Conservation (phyloP, 2,113 vertebrate genomes). For the Cheilinus undulatus region DNA sequence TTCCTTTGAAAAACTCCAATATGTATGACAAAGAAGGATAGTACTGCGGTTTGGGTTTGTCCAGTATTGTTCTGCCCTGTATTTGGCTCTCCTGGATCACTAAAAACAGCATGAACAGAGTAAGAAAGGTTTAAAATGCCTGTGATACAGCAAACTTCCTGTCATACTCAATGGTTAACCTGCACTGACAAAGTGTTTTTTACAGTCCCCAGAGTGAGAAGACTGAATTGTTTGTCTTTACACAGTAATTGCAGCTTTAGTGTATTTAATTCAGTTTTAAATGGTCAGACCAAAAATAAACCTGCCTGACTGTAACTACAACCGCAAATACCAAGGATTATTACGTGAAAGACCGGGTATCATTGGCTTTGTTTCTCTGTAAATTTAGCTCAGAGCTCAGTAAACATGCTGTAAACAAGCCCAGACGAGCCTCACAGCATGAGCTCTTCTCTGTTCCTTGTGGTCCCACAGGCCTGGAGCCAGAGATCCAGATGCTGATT, state of each 20-base stretch:
- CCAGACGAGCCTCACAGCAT: background rate
- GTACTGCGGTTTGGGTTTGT: no score
- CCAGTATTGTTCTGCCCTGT: no score
- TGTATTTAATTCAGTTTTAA: background rate
- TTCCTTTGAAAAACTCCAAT: no score
- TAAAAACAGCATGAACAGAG: no score
- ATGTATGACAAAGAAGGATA: no score
- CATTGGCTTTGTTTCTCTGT: background rate
- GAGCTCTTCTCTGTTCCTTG: background rate
- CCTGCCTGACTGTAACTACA: background rate
- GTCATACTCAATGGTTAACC: background rate
- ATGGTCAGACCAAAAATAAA: background rate
- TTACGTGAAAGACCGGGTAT: background rate
- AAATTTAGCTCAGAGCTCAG: background rate
- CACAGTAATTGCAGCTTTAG: background rate
- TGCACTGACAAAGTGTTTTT: background rate
- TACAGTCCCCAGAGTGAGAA: background rate
- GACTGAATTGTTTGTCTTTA: background rate
- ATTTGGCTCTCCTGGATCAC: no score
- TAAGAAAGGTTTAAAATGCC: no score
- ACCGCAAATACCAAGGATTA: background rate
- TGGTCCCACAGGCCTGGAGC: constrained; percentile 88
- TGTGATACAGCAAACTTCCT: background rate
- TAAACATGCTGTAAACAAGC: background rate
- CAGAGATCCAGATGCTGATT: constrained; percentile 95